These are phyloP conservation scores for Oryzias melastigma DNA, from an alignment of 2,113 vertebrate species.

Conservation along the genomic window DNA sequence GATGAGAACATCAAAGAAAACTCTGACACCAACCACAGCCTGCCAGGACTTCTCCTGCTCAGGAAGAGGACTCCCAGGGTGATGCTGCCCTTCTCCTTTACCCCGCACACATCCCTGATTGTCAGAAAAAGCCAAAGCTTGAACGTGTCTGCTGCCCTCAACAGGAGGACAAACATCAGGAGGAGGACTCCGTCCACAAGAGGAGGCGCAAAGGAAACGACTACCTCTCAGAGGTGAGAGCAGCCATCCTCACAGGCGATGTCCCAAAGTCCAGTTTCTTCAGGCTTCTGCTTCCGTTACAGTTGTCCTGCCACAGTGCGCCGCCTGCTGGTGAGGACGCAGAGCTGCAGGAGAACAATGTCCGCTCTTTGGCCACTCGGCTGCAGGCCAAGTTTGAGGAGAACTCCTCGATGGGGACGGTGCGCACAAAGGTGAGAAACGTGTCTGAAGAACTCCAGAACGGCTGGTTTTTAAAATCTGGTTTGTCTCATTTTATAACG, in stretches of 20 bases:
- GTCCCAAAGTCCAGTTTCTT: background rate
- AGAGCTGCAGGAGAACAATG: slow-evolving; percentile 86
- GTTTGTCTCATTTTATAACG: too few relatives aligned
- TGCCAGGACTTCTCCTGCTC: slow-evolving; percentile 77
- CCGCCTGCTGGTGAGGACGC: slow-evolving; percentile 72
- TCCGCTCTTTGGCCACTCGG: slow-evolving; percentile 93
- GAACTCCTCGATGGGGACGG: slow-evolving; percentile 69
- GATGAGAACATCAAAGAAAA: slow-evolving; percentile 77
- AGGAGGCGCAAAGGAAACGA: slow-evolving; percentile 81
- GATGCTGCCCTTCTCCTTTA: slow-evolving; percentile 5
- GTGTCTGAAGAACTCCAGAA: background rate
- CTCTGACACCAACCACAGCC: slow-evolving; percentile 74
- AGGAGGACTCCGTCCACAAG: slow-evolving; percentile 86
- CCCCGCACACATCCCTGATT: background rate
- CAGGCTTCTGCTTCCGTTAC: slow-evolving; percentile 10
- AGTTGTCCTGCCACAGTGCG: slow-evolving; percentile 75
- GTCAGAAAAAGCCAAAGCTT: background rate
- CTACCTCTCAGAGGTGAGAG: slow-evolving; percentile 85
- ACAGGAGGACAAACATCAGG: slow-evolving; percentile 82
- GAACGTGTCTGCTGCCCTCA: background rate
- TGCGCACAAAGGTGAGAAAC: slow-evolving; percentile 80
- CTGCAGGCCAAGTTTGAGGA: slow-evolving; percentile 95
- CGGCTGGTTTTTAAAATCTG: background rate
- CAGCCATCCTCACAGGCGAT: background rate
- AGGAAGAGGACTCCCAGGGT: slow-evolving; percentile 93